These are phyloP conservation scores for Nestor notabilis DNA, from an alignment of 2,113 vertebrate species.

Conservation along the genomic window DNA sequence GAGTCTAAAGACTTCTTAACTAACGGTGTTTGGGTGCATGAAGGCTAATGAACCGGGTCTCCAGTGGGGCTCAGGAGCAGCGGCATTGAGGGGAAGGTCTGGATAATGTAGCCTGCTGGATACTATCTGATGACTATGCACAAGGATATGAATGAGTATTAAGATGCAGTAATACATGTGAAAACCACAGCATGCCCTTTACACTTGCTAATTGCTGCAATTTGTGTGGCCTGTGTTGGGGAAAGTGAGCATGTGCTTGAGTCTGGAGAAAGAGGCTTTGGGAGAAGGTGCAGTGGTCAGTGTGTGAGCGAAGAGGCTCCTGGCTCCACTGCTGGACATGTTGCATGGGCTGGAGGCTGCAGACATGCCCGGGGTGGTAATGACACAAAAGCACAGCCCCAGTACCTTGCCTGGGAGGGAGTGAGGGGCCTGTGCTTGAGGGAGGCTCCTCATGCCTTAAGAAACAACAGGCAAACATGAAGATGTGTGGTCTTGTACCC, in stretches of 20 bases:
- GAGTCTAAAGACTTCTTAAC: neutral
- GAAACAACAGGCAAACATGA: neutral
- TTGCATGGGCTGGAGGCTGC: neutral
- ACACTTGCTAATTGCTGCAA: slow-evolving; percentile 42
- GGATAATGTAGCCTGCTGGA: neutral
- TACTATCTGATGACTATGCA: neutral
- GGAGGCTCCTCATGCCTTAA: neutral
- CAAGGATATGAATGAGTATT: neutral
- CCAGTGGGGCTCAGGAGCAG: neutral
- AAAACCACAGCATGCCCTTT: slow-evolving; percentile 37
- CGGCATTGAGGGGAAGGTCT: neutral
- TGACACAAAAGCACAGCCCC: neutral
- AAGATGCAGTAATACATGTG: neutral
- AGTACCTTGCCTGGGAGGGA: neutral
- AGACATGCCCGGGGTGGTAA: neutral
- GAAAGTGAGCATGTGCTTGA: neutral
- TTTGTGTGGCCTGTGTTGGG: neutral
- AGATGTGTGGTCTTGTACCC: neutral
- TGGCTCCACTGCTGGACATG: neutral
- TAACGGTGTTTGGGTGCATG: neutral
- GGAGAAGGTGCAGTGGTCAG: neutral
- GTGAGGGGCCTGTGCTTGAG: neutral
- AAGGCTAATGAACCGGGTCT: neutral
- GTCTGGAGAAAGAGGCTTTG: neutral
- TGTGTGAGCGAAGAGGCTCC: neutral